Conservation (phyloP, 2,888 invertebrate genomes). For the Sepioteuthis lessoniana region DNA sequence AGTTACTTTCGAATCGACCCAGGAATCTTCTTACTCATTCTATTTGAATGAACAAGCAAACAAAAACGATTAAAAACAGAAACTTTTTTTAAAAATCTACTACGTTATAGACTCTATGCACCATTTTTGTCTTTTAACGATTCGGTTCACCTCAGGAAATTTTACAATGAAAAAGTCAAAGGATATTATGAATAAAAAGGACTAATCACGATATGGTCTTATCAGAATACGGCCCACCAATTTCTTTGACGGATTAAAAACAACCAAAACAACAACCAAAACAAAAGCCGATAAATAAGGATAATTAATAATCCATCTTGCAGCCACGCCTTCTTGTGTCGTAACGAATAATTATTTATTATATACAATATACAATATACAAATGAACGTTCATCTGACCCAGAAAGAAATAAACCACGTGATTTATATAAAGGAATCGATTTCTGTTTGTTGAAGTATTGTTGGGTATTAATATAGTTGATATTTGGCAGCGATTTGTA, state of each 20-base stretch:
- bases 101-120: no score
- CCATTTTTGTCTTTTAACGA: no score
- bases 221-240: no score
- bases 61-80: no score
- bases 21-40: no score
- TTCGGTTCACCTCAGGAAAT: no score
- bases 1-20: no score
- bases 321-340: neutral
- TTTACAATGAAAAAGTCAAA: no score
- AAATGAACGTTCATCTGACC: neutral
- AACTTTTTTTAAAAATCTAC: no score
- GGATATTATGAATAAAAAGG: no score
- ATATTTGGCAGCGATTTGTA: neutral
- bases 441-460: neutral
- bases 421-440: neutral
- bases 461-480: neutral
- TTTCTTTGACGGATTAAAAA: neutral
- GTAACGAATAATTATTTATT: neutral
- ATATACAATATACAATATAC: neutral
- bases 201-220: no score
- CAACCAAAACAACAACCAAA: neutral
- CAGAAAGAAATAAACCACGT: neutral
- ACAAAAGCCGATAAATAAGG: neutral
- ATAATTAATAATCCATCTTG: neutral
- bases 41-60: no score